Evolutionary conservation across 2,888 invertebrate species (phyloP).

Genomic region (Napeogenes inachia): DNA sequence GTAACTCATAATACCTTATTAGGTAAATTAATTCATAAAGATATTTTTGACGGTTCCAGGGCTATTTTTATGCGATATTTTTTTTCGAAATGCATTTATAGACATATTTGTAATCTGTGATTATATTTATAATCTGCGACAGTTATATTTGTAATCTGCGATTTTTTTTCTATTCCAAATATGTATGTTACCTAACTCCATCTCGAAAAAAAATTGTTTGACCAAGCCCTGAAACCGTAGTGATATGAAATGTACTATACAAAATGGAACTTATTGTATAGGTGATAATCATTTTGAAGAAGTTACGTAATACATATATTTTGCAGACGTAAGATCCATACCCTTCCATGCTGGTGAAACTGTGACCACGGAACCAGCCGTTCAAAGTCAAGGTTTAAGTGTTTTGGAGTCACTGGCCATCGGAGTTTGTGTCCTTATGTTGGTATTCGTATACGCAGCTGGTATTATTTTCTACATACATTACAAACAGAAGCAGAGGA

Average conservation of each 20-base stretch:
- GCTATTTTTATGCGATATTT: too few species aligned
- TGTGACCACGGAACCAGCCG: conserved; percentile 65
- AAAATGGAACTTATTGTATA: too few species aligned
- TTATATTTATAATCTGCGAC: too few species aligned
- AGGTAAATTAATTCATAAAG: conserved; percentile 42
- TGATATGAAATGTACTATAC: too few species aligned
- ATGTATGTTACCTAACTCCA: too few species aligned
- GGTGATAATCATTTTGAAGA: neutral
- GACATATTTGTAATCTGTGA: too few species aligned
- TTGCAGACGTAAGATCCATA: conserved; percentile 86
- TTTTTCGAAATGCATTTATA: too few species aligned
- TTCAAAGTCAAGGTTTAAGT: conserved; percentile 79
- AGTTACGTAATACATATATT: neutral
- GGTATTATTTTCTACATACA: conserved; percentile 90
- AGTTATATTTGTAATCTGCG: too few species aligned
- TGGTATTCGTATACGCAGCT: conserved; percentile 89
- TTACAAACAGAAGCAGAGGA: conserved; percentile 81
- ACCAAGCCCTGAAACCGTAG: too few species aligned
- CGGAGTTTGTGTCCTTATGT: conserved; percentile 85
- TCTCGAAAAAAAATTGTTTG: too few species aligned
- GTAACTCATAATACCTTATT: conserved; percentile 77
- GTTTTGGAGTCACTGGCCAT: conserved; percentile 89
- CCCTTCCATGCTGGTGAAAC: conserved; percentile 83
- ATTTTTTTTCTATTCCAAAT: too few species aligned
- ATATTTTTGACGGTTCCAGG: too few species aligned